Conservation (phyloP, 2,113 vertebrate genomes). For the Tupaia chinensis region DNA sequence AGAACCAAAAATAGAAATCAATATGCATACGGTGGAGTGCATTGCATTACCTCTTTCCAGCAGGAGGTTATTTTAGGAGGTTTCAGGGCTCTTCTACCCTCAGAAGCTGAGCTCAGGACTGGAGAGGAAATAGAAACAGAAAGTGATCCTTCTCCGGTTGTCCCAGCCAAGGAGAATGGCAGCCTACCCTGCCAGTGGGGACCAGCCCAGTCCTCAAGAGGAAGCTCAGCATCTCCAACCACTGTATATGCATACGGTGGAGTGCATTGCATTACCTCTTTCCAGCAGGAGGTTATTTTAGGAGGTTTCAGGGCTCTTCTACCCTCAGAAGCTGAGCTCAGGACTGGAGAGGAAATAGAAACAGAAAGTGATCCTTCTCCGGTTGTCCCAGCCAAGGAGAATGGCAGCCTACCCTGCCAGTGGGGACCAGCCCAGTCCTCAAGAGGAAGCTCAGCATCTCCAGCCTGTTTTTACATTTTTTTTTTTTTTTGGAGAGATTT, state of each 20-base stretch:
- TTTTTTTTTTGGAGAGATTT: too few species aligned
- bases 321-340: background rate
- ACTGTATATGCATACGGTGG: constrained; percentile 18
- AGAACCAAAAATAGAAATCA: constrained; percentile 75
- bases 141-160: background rate
- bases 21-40: constrained; percentile 33
- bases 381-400: constrained; percentile 8
- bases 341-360: constrained; percentile 33
- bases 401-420: fast-evolving
- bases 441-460: background rate
- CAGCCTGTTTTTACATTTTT: background rate
- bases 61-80: constrained; percentile 69
- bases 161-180: background rate
- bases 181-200: background rate
- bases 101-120: background rate
- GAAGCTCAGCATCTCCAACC: background rate
- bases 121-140: constrained; percentile 32
- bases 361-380: background rate
- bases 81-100: background rate
- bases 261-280: background rate
- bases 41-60: background rate
- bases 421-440: background rate
- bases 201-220: background rate
- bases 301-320: constrained; percentile 46
- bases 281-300: constrained; percentile 64